Evolutionary conservation across 2,113 vertebrate species (phyloP), one percentile per base, ranked within the genome.

Genomic region (Callopanchax toddi): DNA sequence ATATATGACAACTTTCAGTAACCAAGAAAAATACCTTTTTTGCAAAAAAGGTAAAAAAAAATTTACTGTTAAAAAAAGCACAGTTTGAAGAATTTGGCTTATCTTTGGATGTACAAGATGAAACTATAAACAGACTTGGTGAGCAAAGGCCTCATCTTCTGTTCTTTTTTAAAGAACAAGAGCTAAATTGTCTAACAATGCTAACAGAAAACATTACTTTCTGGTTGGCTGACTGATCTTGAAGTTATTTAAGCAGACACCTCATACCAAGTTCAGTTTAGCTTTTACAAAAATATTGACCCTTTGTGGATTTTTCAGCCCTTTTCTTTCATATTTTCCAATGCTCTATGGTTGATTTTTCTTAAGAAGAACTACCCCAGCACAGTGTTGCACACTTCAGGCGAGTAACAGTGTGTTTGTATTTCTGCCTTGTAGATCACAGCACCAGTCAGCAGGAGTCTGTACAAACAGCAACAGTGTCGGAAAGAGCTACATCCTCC

Each of bases 361-460:
- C 48, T 63, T 21, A 26, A 44, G n/a, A 64, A 66, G 67, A 74
- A 20, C 40, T 25, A 22, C 40, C 56, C 4, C 60, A 57, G 56
- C 56, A 23, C 61, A 49, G 51, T 50, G 6, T 34, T 0, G 17
- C 21, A 54, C 22, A 55, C 25, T 48, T 32, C 36, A 59, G 62
- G 48, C 55, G 37, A 59, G 53, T 26, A 32, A n/a, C 5, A 36
- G n/a, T n/a, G 54, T 51, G 18, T 26, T 18, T 45, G 49, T 50
- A 9, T 23, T 2, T 34, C 37, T 51, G 46, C 3, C 25, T 32
- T 12, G 32, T 48, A 34, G 58, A 20, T 51, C 64, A 32, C 55
- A 70, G 71, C 76, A 46, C 64, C 54, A 20, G 37, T 43, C 40
- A 34, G 39, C 43, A 60, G 56, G 67, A 60, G 50, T 56, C 67